Evolutionary conservation across 2,113 vertebrate species (phyloP).

Genomic region (Nothocercus nigrocapillus): DNA sequence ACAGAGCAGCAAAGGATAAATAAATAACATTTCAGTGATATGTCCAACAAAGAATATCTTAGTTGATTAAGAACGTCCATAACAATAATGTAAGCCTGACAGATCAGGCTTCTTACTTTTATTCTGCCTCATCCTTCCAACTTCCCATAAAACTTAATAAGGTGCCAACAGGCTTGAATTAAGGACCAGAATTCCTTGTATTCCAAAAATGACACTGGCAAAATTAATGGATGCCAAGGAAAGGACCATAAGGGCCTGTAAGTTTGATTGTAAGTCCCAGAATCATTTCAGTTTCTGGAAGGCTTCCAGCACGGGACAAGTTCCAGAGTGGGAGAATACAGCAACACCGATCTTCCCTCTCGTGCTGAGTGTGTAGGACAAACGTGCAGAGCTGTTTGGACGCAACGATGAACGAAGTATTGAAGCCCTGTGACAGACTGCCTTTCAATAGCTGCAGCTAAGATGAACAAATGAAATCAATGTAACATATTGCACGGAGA

Average conservation of each 20-base stretch:
- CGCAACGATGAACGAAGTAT: background rate
- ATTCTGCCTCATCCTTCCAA: background rate
- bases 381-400: background rate
- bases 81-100: background rate
- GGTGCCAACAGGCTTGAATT: background rate
- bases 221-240: background rate
- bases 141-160: background rate
- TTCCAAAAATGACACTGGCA: background rate
- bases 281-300: background rate
- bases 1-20: background rate
- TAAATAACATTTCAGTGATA: background rate
- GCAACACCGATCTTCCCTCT: background rate
- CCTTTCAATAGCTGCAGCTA: background rate
- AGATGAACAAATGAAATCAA: background rate
- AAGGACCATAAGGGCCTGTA: rapidly evolving
- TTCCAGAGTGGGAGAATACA: background rate
- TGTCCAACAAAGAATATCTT: background rate
- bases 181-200: background rate
- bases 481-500: background rate
- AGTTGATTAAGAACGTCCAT: background rate
- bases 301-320: background rate
- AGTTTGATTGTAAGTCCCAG: background rate
- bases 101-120: background rate
- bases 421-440: background rate
- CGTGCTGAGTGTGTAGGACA: background rate